Conservation (phyloP, 2,797 vertebrate genomes). For the Mus caroli region DNA sequence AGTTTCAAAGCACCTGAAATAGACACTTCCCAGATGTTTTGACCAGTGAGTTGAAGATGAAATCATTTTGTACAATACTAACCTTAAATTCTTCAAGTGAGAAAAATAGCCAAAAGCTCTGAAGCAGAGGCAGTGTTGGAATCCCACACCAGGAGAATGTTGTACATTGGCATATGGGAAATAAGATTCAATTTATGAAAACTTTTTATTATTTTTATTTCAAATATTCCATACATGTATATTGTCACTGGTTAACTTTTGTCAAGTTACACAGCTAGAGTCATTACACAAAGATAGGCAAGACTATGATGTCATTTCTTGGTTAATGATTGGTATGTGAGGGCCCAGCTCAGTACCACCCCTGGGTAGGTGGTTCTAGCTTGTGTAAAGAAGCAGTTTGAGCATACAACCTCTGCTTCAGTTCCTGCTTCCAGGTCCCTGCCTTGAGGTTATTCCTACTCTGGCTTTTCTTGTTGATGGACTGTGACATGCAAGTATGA, state of each 20-base stretch:
- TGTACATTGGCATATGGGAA: not conserved
- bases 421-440: not conserved
- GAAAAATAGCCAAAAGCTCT: too few species aligned
- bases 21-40: not conserved
- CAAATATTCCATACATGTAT: not conserved
- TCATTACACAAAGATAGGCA: not conserved
- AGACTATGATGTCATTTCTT: not conserved
- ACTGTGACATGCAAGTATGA: not conserved
- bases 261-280: not conserved
- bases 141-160: not conserved
- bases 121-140: not conserved
- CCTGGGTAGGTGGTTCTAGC: not conserved
- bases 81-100: not conserved
- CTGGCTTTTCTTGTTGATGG: not conserved
- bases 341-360: not conserved
- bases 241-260: not conserved
- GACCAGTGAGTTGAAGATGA: not conserved
- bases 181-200: not conserved
- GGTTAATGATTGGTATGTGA: not conserved
- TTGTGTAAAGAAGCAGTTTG: not conserved
- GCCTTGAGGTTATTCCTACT: not conserved
- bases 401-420: not conserved
- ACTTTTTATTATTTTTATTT: not conserved
- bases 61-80: not conserved
- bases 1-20: not conserved